Conservation (phyloP, 2,113 vertebrate genomes). For the Gulo gulo region DNA sequence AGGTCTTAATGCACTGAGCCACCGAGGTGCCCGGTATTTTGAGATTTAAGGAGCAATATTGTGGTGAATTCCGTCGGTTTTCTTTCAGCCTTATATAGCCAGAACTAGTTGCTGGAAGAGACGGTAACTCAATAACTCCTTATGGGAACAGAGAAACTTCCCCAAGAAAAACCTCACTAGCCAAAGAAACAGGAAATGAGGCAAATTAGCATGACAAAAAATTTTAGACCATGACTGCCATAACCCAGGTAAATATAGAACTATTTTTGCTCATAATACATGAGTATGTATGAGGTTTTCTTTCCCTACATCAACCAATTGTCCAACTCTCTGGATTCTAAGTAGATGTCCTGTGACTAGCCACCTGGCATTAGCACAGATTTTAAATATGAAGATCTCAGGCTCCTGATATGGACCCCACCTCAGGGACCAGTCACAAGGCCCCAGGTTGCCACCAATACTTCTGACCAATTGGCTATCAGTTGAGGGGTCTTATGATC, state of each 20-base stretch:
- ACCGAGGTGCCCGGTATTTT: background rate
- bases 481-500: background rate
- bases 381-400: background rate
- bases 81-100: background rate
- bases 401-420: background rate
- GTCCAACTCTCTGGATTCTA: background rate
- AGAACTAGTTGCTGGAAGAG: background rate
- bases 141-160: background rate
- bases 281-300: background rate
- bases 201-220: background rate
- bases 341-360: background rate
- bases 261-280: background rate
- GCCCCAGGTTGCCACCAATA: background rate
- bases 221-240: background rate
- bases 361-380: background rate
- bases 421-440: background rate
- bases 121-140: background rate
- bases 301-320: background rate
- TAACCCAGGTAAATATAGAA: background rate
- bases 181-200: background rate
- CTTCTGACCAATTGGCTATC: background rate
- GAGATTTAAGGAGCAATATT: background rate
- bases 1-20: too few relatives aligned
- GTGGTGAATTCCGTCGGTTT: background rate
- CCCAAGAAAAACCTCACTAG: background rate